Evolutionary conservation across 1,140 invertebrate species (phyloP), one percentile per base, ranked within the genome.

Genomic region (Homalodisca vitripennis): DNA sequence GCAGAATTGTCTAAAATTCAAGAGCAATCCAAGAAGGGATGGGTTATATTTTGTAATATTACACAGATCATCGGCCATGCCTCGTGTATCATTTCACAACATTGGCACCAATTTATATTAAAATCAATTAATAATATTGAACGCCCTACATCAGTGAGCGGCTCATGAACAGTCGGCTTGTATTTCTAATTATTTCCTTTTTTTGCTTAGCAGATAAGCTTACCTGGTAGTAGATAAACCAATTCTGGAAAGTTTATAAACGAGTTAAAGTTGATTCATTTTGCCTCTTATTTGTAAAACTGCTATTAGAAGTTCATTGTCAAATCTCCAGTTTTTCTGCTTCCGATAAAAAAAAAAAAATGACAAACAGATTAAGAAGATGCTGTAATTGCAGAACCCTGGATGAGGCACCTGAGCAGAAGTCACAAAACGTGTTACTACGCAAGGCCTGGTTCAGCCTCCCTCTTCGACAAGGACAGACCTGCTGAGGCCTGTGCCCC

Each of bases 351-450:
- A 10, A 41, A 10, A 17, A 53, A n/a, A n/a, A n/a, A n/a, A n/a
- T n/a, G n/a, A n/a, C n/a, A n/a, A n/a, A n/a, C n/a, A n/a, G n/a
- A n/a, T n/a, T n/a, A n/a, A n/a, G n/a, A n/a, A n/a, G n/a, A n/a
- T n/a, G n/a, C n/a, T n/a, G n/a, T n/a, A n/a, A 32, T 66, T 2
- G 74, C 74, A 70, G 77, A 81, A 29, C 83, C 83, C 17, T 89
- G 85, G 85, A 79, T 77, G 48, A 80, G 84, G 70, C 78, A 81
- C 24, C 73, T 79, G 12, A 87, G 86, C 71, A 78, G 76, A 57
- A 80, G 66, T 22, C 71, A 75, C 2, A 70, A 77, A 1, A 70
- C 74, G 46, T 81, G 82, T 32, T 88, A 88, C 76, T 87, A 82
- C 74, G 86, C 78, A 74, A 83, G 88, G 74, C 74, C 69, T 1